These are phyloP conservation scores for Littorina saxatilis DNA, from an alignment of 1,140 invertebrate species.

Conservation along the genomic window DNA sequence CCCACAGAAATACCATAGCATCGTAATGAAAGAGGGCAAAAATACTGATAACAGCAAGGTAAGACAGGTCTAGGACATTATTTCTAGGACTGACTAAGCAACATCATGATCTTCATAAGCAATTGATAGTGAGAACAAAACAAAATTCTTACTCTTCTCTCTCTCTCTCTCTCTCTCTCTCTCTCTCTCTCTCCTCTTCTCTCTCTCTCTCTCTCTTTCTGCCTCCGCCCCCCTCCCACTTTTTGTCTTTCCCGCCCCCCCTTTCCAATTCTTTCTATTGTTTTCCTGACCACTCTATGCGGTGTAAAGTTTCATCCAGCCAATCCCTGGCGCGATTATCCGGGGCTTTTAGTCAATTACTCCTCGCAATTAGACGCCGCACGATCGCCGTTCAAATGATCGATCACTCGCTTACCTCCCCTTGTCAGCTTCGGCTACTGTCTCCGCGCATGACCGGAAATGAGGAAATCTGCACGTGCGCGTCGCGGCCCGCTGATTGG, in stretches of 20 bases:
- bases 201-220: not conserved
- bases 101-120: too few species aligned
- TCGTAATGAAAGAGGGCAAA: too few species aligned
- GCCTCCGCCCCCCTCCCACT: not conserved
- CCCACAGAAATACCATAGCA: too few species aligned
- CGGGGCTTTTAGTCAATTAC: slow-evolving; percentile 33
- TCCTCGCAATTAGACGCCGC: slow-evolving; percentile 27
- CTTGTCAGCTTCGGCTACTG: slow-evolving; percentile 17
- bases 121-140: too few species aligned
- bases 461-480: slow-evolving; percentile 22
- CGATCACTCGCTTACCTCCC: slow-evolving; percentile 23
- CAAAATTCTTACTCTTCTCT: not conserved
- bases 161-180: slow-evolving; percentile 20
- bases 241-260: not conserved
- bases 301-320: slow-evolving; percentile 12
- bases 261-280: not conserved
- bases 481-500: slow-evolving; percentile 48
- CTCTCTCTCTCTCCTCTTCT: not conserved
- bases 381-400: slow-evolving; percentile 9
- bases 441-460: slow-evolving; percentile 32
- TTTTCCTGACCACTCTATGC: not conserved
- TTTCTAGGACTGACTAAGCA: too few species aligned
- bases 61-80: too few species aligned
- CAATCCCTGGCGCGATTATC: not conserved
- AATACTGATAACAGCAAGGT: too few species aligned